Base-by-base conservation (phyloP, 2,797 vertebrate species). In the Paratrypauchen microcephalus region DNA sequence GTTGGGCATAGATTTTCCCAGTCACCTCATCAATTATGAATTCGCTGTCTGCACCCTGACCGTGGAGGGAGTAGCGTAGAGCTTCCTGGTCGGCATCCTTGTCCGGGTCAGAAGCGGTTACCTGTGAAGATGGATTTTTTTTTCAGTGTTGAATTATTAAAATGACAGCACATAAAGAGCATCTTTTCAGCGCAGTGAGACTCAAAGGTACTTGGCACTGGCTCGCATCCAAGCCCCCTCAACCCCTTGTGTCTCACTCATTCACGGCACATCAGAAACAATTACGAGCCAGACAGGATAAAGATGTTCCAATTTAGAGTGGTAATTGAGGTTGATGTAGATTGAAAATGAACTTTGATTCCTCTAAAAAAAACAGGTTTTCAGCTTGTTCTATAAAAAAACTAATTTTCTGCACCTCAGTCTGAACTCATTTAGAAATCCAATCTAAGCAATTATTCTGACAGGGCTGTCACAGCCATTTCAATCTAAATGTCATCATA, bases 11-110 rank as follows among this genome's bases (percentile, higher is more conserved):
- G 87, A 97, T 94, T 86, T 92, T 96, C 16, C 96, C 96, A 0
- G 94, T 95, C 81, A 92, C 92, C 87, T 96, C 95, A 71, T 96
- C 95, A 50, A 97, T 95, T 52, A 95, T 92, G 78, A 97, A 97
- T 81, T 95, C 91, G 1, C 93, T 94, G 70, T 93, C 92, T 19
- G 96, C 95, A 5, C 96, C 95, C 56, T 94, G 94, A 30, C 96
- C 96, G 0, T 97, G 95, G 56, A 97, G 89, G 0, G 96, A 97
- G 69, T 97, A 97, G 15, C 94, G 94, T 75, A 97, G 83, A 7
- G 94, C 93, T 73, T 94, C 94, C 84, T 94, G 95, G 82, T 94
- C 91, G 9, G 93, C 86, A 48, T 91, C 92, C 70, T 94, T 94
- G 80, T 97, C 96, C 65, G 95, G 96, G 91, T 97, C 96, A 24